Base-by-base conservation (phyloP, 2,888 invertebrate species). In the Herminia tarsipennalis region DNA sequence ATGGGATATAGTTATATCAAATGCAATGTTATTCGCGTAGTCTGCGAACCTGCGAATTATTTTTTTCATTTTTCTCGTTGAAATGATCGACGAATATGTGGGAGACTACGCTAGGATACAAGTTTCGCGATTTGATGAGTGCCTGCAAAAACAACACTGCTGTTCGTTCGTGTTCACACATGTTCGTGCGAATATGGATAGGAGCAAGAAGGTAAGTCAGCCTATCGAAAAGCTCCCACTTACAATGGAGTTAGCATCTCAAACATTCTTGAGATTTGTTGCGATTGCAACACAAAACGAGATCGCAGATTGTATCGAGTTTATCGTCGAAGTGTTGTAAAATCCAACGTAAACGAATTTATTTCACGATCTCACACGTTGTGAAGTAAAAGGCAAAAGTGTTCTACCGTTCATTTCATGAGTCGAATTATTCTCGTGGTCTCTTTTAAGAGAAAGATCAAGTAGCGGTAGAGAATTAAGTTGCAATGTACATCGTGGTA, bases 221-320 rank as follows among this genome's bases (percentile, higher is more conserved):
- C 17, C 4, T 9, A 9, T 24, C 13, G 9, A 9, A 12, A 18
- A 2, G 10, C n/a, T 18, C 20, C 8, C 13, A 8, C n/a, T 42
- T n/a, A 29, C 10, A 37, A 37, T 33, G 9, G 12, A 8, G 27
- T 1, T 8, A 12, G 13, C 5, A 10, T 24, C 9, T 10, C 24
- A 9, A 5, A 10, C 5, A 33, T 58, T 25, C 40, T 0, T 9
- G 16, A 27, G 34, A 21, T 37, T 40, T 27, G 13, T 16, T 28
- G 5, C 6, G n/a, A 27, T 29, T 20, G n/a, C 25, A 1, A 22
- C 16, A 16, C 12, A 13, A 35, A 46, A 27, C 12, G 2, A 29
- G 14, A n/a, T 17, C 4, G 5, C 0, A 24, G n/a, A 28, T 17
- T 34, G 22, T 38, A 48, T 37, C 5, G 20, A n/a, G 1, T 49